Conservation (phyloP, 2,797 vertebrate genomes). For the Craterocephalus amniculus region DNA sequence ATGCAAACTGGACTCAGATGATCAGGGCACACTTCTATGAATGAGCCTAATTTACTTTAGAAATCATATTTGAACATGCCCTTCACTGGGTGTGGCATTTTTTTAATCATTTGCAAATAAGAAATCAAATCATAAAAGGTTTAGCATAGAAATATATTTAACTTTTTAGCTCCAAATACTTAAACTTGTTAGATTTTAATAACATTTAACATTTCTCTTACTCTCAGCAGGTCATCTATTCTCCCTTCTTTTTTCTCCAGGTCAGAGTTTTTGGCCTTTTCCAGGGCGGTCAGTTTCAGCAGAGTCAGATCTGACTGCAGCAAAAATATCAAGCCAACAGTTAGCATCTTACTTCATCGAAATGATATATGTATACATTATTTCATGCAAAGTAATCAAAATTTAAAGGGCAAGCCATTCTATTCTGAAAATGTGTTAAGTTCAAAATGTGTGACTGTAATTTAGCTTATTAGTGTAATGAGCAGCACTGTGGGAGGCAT, state of each 20-base stretch:
- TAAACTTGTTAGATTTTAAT: background rate
- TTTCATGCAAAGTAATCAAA: background rate
- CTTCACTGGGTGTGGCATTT: background rate
- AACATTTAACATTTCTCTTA: conserved; percentile 56
- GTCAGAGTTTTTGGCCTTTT: conserved; percentile 97
- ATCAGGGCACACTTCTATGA: background rate
- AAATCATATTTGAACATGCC: background rate
- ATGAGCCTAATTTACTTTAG: background rate
- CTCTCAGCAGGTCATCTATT: conserved; percentile 97
- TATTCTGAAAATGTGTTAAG: background rate
- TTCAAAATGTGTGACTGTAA: conserved; percentile 35
- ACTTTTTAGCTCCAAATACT: background rate
- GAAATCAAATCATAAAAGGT: background rate
- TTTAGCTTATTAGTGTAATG: conserved; percentile 19
- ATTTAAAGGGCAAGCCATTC: conserved; percentile 18
- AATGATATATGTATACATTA: background rate
- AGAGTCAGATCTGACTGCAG: conserved; percentile 95
- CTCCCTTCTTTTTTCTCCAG: conserved; percentile 98
- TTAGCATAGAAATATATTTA: background rate
- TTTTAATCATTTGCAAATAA: background rate
- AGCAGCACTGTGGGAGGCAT: no score
- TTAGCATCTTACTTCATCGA: conserved; percentile 11
- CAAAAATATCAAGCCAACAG: conserved; percentile 13
- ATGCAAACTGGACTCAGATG: background rate
- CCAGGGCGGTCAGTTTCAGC: conserved; percentile 95